phyloP scores from a whole-genome alignment of 2,888 invertebrate genomes.

The Spisula subtruncata region DNA sequence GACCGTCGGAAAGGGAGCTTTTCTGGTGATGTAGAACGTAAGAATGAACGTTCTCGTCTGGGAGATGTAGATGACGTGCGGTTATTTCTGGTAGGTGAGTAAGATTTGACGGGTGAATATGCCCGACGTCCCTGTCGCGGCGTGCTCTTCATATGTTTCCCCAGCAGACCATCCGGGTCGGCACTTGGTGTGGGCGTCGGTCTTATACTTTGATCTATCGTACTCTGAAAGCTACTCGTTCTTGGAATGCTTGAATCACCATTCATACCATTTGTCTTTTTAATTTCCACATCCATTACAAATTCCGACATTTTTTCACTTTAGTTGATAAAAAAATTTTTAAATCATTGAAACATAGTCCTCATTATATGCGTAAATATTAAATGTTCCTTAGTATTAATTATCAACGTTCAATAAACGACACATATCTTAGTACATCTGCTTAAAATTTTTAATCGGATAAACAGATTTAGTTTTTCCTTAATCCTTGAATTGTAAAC shows the following conservation, averaged over 20 bases:
- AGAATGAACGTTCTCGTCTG: slow-evolving; percentile 64
- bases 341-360: slow-evolving; percentile 22
- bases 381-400: slow-evolving; percentile 31
- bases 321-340: neutral
- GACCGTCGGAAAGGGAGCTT: slow-evolving; percentile 60
- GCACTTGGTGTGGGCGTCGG: slow-evolving; percentile 36
- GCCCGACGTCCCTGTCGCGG: slow-evolving; percentile 39
- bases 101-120: slow-evolving; percentile 46
- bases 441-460: slow-evolving; percentile 45
- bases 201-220: slow-evolving; percentile 54
- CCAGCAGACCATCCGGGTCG: slow-evolving; percentile 34
- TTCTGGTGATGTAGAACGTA: slow-evolving; percentile 68
- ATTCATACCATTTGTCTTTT: slow-evolving; percentile 51
- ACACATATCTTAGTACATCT: neutral
- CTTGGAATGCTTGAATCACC: slow-evolving; percentile 21
- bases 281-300: slow-evolving; percentile 39
- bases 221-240: slow-evolving; percentile 63
- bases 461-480: slow-evolving; percentile 24
- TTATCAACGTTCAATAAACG: slow-evolving; percentile 17
- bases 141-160: slow-evolving; percentile 23
- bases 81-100: slow-evolving; percentile 43
- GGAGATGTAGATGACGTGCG: slow-evolving; percentile 39
- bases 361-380: slow-evolving; percentile 16
- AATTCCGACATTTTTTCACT: slow-evolving; percentile 54
- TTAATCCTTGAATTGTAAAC: neutral